Evolutionary conservation across 2,888 invertebrate species (phyloP), one percentile per base, ranked within the genome.

Genomic region (Argyresthia goedartella): DNA sequence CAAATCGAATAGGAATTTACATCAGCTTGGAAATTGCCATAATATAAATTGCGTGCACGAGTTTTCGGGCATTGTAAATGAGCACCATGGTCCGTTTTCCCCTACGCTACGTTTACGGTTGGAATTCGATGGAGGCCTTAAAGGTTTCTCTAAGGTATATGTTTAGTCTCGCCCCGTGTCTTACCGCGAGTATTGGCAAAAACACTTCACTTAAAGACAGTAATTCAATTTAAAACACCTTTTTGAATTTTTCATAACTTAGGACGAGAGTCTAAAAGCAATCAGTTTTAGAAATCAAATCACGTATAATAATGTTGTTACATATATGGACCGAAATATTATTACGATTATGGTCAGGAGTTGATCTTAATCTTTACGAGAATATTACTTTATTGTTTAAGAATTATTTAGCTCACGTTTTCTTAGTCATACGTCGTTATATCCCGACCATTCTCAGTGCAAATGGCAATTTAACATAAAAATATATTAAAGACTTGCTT

Each of bases 251-350:
- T 25, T 25, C 6, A 4, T 25, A 25, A 25, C 25, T 67, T 67
- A 60, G 61, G 56, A 60, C 60, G 36, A 15, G 56, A 63, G 65
- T 65, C 69, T 66, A 65, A 66, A 69, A 67, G 60, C 65, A 62
- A 67, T 68, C n/a, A 25, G 64, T 70, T 69, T 68, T 63, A 63
- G 71, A 67, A n/a, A 62, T 8, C 71, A 62, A 71, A 77, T 71
- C 85, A 85, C 84, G 84, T 81, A 71, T n/a, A n/a, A n/a, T n/a
- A n/a, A n/a, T 71, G 72, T 79, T 78, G 79, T 79, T 76, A 80
- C 76, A 78, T 82, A 4, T 25, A 25, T 25, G 6, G 25, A 25
- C 65, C 61, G 65, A 67, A 68, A 69, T 63, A 36, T 66, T 63
- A 67, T 66, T 66, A 65, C 71, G 71, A 69, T 76, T 73, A 80